Evolutionary conservation across 2,113 vertebrate genomes (phyloP).

Genomic region (Arvicanthis niloticus): DNA sequence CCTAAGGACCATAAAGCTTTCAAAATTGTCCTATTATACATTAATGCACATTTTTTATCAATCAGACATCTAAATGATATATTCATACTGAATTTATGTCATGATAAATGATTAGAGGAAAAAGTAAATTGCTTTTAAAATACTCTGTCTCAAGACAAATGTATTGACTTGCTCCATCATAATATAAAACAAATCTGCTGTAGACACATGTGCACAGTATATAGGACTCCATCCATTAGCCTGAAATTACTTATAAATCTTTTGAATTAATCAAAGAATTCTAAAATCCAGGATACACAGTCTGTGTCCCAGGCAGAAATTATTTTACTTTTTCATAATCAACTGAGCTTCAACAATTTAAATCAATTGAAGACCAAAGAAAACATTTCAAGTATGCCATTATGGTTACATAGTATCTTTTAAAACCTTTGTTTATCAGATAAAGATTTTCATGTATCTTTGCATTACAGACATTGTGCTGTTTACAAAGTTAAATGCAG

Average conservation of each 20-base stretch:
- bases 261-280: slow-evolving; percentile 1
- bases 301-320: not conserved
- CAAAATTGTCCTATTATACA: slow-evolving; percentile 14
- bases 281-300: not conserved
- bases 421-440: not conserved
- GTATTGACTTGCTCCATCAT: not conserved
- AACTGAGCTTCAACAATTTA: not conserved
- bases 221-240: not conserved
- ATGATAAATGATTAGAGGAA: slow-evolving; percentile 2
- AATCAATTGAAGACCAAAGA: not conserved
- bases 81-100: slow-evolving; percentile 51
- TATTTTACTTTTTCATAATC: not conserved
- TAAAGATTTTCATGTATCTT: not conserved
- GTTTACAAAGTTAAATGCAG: slow-evolving; percentile 15
- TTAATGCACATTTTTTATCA: slow-evolving; percentile 33
- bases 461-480: not conserved
- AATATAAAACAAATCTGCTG: not conserved
- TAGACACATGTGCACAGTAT: not conserved
- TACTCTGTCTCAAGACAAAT: slow-evolving; percentile 13
- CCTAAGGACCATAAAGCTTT: not conserved
- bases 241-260: not conserved
- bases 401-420: not conserved
- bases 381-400: not conserved
- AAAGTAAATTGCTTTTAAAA: slow-evolving; percentile 8
- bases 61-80: not conserved